phyloP scores from a whole-genome alignment of 1,140 invertebrate genomes.

The Chionoecetes opilio region DNA sequence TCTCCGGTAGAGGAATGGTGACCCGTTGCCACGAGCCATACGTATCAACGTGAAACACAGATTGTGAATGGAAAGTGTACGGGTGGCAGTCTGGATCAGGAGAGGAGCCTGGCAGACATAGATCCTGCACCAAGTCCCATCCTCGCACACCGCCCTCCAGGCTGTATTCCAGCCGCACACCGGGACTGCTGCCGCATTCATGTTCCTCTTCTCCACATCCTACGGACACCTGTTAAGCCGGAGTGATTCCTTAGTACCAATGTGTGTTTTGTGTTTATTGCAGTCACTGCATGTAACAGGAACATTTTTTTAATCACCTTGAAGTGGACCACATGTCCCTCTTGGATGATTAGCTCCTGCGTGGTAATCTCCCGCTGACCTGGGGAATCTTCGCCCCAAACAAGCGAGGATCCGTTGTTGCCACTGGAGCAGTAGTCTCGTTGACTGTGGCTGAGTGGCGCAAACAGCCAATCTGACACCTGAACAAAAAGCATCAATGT shows the following conservation, averaged over 20 bases:
- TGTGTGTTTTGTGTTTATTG: too few relatives aligned
- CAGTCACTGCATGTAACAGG: neutral
- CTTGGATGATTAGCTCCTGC: constrained; percentile 84
- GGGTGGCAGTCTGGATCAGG: constrained; percentile 83
- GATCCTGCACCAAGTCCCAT: constrained; percentile 84
- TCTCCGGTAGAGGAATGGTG: constrained; percentile 83
- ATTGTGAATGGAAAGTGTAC: constrained; percentile 83
- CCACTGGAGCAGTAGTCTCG: constrained; percentile 80
- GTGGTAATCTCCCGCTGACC: constrained; percentile 83
- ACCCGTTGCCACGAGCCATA: constrained; percentile 84
- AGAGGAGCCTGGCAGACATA: constrained; percentile 83
- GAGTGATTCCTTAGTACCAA: neutral
- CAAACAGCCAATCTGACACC: constrained; percentile 83
- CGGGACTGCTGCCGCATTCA: constrained; percentile 81
- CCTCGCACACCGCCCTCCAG: constrained; percentile 81
- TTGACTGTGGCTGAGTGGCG: constrained; percentile 82
- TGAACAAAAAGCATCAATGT: neutral
- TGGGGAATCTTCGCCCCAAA: constrained; percentile 75
- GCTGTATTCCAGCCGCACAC: constrained; percentile 83
- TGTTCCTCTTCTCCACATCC: constrained; percentile 83
- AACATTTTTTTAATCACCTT: constrained; percentile 77
- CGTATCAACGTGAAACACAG: constrained; percentile 83
- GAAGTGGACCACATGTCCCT: constrained; percentile 83
- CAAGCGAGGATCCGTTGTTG: constrained; percentile 69
- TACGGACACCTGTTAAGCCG: constrained; percentile 79